Conservation (phyloP, 1,140 invertebrate genomes). For the Drosophila ohnishii region DNA sequence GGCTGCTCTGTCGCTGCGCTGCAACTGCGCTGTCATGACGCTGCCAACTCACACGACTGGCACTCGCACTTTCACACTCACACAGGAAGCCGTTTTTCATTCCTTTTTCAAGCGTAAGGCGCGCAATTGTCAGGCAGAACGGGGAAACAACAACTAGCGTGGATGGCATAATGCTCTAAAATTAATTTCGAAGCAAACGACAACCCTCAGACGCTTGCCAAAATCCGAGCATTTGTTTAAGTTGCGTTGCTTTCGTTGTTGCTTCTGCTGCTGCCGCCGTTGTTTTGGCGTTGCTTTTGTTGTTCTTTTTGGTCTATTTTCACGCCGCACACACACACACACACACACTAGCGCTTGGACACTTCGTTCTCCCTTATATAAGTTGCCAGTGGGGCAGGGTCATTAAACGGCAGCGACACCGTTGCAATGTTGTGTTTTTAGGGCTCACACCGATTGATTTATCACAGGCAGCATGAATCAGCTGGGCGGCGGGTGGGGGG, state of each 20-base stretch:
- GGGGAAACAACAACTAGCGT: constrained; percentile 25
- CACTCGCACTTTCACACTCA: constrained; percentile 20
- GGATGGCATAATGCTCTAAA: constrained; percentile 80
- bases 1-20: constrained; percentile 15
- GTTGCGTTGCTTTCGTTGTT: constrained; percentile 53
- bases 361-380: constrained; percentile 62
- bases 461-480: constrained; percentile 61
- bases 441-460: constrained; percentile 44
- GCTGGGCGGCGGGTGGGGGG: constrained; percentile 36
- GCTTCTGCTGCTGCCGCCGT: constrained; percentile 9
- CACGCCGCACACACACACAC: constrained; percentile 55
- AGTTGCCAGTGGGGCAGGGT: constrained; percentile 76
- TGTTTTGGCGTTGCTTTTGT: constrained; percentile 56
- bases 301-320: constrained; percentile 57
- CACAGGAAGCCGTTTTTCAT: constrained; percentile 55
- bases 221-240: constrained; percentile 68
- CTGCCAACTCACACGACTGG: constrained; percentile 16
- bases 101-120: constrained; percentile 55
- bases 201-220: constrained; percentile 62
- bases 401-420: constrained; percentile 73
- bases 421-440: constrained; percentile 35
- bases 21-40: constrained; percentile 34
- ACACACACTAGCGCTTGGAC: constrained; percentile 24
- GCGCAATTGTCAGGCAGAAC: constrained; percentile 59
- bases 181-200: constrained; percentile 69